Percentiles rank a stretch among this genome's conserved stretches.
These are phyloP conservation scores for Hyposoter dolosus DNA, from an alignment of 2,888 invertebrate species.

Conservation along the genomic window DNA sequence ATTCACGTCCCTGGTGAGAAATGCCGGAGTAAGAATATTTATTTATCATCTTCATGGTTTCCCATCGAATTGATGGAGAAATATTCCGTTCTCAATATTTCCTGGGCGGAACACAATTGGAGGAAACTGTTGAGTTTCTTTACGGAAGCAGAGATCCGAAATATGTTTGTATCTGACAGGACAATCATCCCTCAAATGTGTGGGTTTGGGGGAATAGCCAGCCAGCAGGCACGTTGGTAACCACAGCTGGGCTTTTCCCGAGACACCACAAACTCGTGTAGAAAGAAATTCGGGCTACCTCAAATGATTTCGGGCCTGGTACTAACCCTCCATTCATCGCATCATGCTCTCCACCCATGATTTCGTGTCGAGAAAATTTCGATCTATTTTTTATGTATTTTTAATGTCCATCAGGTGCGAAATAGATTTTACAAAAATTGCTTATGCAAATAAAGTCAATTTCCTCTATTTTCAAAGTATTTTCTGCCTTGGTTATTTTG, in stretches of 20 bases:
- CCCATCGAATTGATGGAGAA: not conserved
- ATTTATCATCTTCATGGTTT: not conserved
- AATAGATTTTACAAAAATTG: no score
- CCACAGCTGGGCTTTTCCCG: slow-evolving; percentile 46
- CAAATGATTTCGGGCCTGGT: slow-evolving; percentile 5
- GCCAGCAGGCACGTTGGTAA: slow-evolving; percentile 29
- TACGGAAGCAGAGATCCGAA: slow-evolving; percentile 24
- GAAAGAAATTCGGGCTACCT: slow-evolving; percentile 47
- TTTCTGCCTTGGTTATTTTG: not conserved
- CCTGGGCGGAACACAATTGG: not conserved
- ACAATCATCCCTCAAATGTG: slow-evolving; percentile 58
- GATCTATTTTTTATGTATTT: not conserved
- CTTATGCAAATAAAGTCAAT: no score
- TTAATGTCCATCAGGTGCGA: no score
- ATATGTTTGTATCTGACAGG: slow-evolving; percentile 62
- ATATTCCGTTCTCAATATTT: not conserved
- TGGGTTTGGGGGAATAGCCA: slow-evolving; percentile 20
- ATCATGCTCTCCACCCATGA: not conserved
- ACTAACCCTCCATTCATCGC: not conserved
- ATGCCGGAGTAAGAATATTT: not conserved
- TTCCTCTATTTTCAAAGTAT: no score
- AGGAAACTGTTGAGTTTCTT: not conserved
- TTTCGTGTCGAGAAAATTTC: not conserved
- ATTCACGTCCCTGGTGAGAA: not conserved
- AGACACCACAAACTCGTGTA: slow-evolving; percentile 46